Percentiles rank a stretch among this genome's conserved stretches.
These are phyloP conservation scores for Macropus fuliginosus DNA, from an alignment of 2,797 vertebrate species.

Conservation along the genomic window DNA sequence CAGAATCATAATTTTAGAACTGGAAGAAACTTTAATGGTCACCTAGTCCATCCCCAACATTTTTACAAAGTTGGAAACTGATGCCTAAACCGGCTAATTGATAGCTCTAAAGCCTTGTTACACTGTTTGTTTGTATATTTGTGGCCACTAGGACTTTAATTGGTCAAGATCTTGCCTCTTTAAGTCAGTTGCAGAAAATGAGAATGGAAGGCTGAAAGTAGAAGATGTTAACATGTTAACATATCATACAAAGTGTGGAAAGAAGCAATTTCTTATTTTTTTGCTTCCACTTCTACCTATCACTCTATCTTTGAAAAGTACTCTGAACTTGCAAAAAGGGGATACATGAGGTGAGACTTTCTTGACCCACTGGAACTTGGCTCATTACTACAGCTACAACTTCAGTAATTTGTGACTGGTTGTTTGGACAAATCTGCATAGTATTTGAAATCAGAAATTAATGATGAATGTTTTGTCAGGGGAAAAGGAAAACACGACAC, in stretches of 20 bases:
- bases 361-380: slow-evolving; percentile 2
- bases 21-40: not conserved
- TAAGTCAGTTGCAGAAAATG: not conserved
- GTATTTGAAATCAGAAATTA: slow-evolving; percentile 65
- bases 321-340: not conserved
- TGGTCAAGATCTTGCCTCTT: not conserved
- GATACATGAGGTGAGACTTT: slow-evolving; percentile 8
- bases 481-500: slow-evolving; percentile 67
- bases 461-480: slow-evolving; percentile 59
- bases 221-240: not conserved
- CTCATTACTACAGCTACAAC: slow-evolving; percentile 1
- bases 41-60: not conserved
- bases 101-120: not conserved
- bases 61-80: not conserved
- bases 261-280: not conserved
- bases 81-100: not conserved
- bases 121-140: not conserved
- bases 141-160: not conserved
- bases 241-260: not conserved
- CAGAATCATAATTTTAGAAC: not conserved
- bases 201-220: not conserved
- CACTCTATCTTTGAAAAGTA: slow-evolving; percentile 10
- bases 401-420: slow-evolving; percentile 5
- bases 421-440: not conserved
- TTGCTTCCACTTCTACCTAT: slow-evolving; percentile 10